Evolutionary conservation across 2,888 invertebrate genomes (phyloP), one percentile per base, ranked within the genome.

Genomic region (Iselma pallidipennis): DNA sequence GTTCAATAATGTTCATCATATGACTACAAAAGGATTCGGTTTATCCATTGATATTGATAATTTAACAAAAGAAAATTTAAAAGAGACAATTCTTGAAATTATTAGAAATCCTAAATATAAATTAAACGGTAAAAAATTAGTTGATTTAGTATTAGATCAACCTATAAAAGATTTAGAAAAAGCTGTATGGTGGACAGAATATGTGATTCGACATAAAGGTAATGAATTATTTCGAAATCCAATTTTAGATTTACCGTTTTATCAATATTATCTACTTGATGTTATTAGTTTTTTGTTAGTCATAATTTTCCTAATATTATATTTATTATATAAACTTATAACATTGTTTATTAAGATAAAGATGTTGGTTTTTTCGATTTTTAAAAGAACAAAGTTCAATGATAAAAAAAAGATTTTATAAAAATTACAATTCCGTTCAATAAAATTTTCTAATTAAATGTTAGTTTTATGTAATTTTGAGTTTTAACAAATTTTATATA

Each of bases 161-260:
- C 81, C 81, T 0, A 75, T 80, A 66, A 57, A 64, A 0, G 73
- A 80, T 0, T 49, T 83, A 25, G 84, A 85, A 37, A 79, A 80
- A 42, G 83, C 84, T 1, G 71, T 84, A 0, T 82, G 82, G 81
- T 85, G 84, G 84, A 84, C 84, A 2, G 84, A 85, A 60, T 85
- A 85, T 66, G 80, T 85, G 6, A 57, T 85, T 7, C 79, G 81
- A 16, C 80, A 85, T 59, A 73, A 77, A 7, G 82, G 82, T 1
- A 82, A 83, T 0, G 72, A 75, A 1, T 80, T 82, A 65, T 75
- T 85, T 10, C 80, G 82, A 1, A 81, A 83, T 1, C 75, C 83
- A 21, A 77, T 76, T 1, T 79, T 81, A 10, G 82, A 82, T 16
- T 61, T 80, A 12, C 73, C 80, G 5, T 78, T 79, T 61, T 66